Evolutionary conservation across 2,113 vertebrate species (phyloP), one percentile per base, ranked within the genome.

Genomic region (Cariama cristata): DNA sequence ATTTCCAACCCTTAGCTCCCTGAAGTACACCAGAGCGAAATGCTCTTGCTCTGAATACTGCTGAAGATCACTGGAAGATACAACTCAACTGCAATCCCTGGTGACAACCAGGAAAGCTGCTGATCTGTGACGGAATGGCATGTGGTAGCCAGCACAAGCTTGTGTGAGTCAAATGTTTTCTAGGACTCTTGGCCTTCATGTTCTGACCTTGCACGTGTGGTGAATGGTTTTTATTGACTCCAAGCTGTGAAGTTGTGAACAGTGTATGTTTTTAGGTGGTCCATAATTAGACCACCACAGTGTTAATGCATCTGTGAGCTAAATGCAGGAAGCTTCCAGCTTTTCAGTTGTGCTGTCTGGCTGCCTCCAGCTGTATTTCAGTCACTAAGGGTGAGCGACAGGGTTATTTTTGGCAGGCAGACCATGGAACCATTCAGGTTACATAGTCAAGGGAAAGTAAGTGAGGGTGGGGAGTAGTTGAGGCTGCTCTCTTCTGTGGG

Each of bases 301-400:
- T 53, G 24, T 69, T 84, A 50, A 73, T 35, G 58, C 40, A 32
- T 45, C 58, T 56, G 16, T 67, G 30, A 88, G 33, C 23, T 89
- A 76, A 84, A 58, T 44, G 33, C 27, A 60, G 42, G 55, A 50
- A 93, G 18, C 55, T 47, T 89, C n/a, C 19, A 86, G 45, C 7
- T 93, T 86, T 53, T 60, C 32, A n/a, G 8, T 45, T 69, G 33
- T 44, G 55, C 23, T 66, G 14, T 64, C 16, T 63, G 33, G 15
- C 79, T 73, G 45, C 28, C 42, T 84, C 42, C 17, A 42, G 16
- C 38, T 69, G 35, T 58, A 42, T 45, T 80, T 76, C 59, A 62
- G 63, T 81, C 50, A 40, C 17, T 33, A 45, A 38, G 53, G 47
- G 30, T 24, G 19, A 60, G 35, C 0, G 1, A 27, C 0, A 0